phyloP scores from a whole-genome alignment of 35 echinoderm and acorn worm species.

The Heliocidaris tuberculata region DNA sequence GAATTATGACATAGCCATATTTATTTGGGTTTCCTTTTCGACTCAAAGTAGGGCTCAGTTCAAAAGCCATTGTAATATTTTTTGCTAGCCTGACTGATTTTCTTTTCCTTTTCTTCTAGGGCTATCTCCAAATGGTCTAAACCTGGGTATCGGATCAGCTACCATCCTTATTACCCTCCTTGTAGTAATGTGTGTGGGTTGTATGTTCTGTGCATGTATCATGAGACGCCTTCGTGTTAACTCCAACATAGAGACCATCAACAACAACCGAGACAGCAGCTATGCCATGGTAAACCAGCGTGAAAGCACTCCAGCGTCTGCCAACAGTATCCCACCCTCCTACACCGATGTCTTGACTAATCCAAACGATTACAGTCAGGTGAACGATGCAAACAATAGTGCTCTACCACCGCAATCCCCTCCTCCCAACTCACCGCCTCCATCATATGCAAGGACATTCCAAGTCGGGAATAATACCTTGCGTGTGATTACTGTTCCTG shows the following conservation, averaged over 20 bases:
- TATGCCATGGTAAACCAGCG: neutral
- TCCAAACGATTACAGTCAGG: slow-evolving; percentile 26
- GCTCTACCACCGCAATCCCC: slow-evolving; percentile 25
- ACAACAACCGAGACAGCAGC: neutral
- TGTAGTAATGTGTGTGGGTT: slow-evolving; percentile 31
- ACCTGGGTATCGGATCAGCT: slow-evolving; percentile 28
- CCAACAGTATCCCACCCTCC: slow-evolving; percentile 10
- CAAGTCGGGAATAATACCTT: neutral
- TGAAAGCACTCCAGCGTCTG: neutral
- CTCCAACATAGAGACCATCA: neutral
- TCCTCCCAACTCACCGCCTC: slow-evolving; percentile 11
- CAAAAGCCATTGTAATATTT: neutral
- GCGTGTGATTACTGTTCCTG: neutral
- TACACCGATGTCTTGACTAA: neutral
- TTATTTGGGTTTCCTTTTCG: no score
- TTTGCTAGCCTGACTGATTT: neutral
- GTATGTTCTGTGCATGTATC: slow-evolving; percentile 40
- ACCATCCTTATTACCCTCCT: slow-evolving; percentile 30
- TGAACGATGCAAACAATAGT: neutral
- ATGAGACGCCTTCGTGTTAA: slow-evolving; percentile 25
- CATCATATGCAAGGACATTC: neutral
- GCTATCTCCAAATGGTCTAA: neutral
- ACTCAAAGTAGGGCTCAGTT: neutral
- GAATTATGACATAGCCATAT: no score
- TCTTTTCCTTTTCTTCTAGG: neutral